Percentiles rank a stretch among this genome's conserved stretches.
phyloP scores from a whole-genome alignment of 2,113 vertebrate species.

The Aphelocoma coerulescens region DNA sequence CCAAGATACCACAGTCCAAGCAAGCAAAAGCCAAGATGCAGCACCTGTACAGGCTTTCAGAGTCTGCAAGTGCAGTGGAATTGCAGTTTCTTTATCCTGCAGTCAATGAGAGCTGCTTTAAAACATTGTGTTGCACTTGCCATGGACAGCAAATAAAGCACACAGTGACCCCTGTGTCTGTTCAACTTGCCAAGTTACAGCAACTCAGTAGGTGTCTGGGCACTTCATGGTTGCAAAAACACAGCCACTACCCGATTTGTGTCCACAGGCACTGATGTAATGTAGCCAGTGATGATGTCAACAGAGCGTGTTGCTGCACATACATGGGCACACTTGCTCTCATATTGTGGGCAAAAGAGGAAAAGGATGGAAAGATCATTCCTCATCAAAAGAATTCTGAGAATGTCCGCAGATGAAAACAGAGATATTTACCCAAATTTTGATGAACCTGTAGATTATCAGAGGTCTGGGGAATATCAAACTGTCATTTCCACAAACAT shows the following conservation, averaged over 20 bases:
- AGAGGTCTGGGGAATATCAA: not conserved
- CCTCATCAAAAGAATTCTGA: not conserved
- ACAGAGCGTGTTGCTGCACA: rapidly evolving
- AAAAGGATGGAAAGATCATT: not conserved
- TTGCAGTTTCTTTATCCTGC: not conserved
- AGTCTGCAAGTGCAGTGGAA: not conserved
- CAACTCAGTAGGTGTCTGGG: too few relatives aligned
- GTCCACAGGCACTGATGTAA: not conserved
- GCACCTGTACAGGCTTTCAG: rapidly evolving
- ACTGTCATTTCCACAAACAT: not conserved
- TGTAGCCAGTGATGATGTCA: not conserved
- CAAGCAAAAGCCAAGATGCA: not conserved
- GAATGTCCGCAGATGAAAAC: not conserved
- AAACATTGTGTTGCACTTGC: not conserved
- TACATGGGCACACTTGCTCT: not conserved
- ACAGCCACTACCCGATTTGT: not conserved
- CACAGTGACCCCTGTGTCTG: rapidly evolving
- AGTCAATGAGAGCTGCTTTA: not conserved
- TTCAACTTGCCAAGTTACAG: not conserved
- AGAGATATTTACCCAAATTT: not conserved
- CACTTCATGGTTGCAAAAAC: not conserved
- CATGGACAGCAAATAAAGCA: not conserved
- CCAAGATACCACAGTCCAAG: not conserved
- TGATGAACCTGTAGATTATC: not conserved
- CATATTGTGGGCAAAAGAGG: not conserved